Evolutionary conservation across 2,797 vertebrate species (phyloP).

Genomic region (Chelidonichthys spinosus): DNA sequence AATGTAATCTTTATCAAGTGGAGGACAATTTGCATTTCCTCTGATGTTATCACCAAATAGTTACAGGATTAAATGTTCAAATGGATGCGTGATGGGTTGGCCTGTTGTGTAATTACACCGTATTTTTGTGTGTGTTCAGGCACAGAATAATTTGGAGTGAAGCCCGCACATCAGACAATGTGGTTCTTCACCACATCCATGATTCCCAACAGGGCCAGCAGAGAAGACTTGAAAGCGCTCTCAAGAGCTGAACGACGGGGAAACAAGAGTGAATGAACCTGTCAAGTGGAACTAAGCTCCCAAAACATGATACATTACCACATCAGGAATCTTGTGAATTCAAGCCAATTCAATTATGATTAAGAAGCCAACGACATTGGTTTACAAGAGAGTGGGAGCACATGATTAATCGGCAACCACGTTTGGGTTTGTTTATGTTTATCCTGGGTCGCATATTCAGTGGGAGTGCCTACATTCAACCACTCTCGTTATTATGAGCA

Average conservation of each 20-base stretch:
- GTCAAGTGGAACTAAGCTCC: conserved; percentile 62
- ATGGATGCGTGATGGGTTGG: conserved; percentile 14
- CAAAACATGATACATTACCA: conserved; percentile 58
- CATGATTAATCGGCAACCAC: conserved; percentile 62
- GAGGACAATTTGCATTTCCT: conserved; percentile 17
- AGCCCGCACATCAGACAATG: conserved; percentile 51
- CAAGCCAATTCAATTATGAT: conserved; percentile 62
- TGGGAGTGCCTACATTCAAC: conserved; percentile 26
- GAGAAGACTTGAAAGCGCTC: conserved; percentile 43
- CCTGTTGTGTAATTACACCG: conserved; percentile 28
- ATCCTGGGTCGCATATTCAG: conserved; percentile 28
- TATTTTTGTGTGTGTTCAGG: conserved; percentile 24
- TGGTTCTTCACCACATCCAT: conserved; percentile 31
- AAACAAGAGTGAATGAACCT: conserved; percentile 32
- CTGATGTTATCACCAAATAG: conserved; percentile 31
- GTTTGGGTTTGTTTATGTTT: conserved; percentile 42
- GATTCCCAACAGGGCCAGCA: conserved; percentile 1
- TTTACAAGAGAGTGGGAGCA: conserved; percentile 54
- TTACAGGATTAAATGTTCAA: conserved; percentile 36
- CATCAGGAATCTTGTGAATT: conserved; percentile 51
- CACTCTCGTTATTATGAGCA: conserved; percentile 25
- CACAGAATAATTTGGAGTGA: conserved; percentile 37
- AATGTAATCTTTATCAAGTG: conserved; percentile 15
- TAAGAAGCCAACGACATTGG: conserved; percentile 42
- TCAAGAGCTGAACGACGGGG: conserved; percentile 18